phyloP scores from a whole-genome alignment of 2,888 invertebrate genomes.

The Ethmia dodecea region DNA sequence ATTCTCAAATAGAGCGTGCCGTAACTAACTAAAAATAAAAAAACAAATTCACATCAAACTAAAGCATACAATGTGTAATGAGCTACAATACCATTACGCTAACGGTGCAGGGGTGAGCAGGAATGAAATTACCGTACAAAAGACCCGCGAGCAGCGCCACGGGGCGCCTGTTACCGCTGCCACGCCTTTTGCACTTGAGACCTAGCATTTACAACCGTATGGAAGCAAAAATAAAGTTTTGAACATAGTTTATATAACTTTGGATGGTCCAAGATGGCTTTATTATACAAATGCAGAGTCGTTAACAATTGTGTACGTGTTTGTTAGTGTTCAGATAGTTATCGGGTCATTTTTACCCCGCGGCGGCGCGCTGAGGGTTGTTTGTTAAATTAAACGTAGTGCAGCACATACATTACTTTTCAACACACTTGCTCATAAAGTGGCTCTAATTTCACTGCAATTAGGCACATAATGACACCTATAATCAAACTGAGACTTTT shows the following conservation, averaged over 20 bases:
- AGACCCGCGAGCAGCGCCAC: slow-evolving; percentile 39
- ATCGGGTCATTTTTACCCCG: slow-evolving; percentile 38
- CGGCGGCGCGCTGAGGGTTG: neutral
- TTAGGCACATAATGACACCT: too few relatives aligned
- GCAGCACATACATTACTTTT: too few relatives aligned
- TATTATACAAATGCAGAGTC: slow-evolving; percentile 36
- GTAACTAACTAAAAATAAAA: too few relatives aligned
- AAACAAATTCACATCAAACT: slow-evolving; percentile 32
- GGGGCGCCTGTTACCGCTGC: slow-evolving; percentile 47
- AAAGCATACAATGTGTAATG: slow-evolving; percentile 42
- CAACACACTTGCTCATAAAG: too few relatives aligned
- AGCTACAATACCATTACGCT: slow-evolving; percentile 35
- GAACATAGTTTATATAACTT: too few relatives aligned
- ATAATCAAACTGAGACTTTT: too few relatives aligned
- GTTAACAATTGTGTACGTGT: slow-evolving; percentile 35
- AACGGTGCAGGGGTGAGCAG: slow-evolving; percentile 32
- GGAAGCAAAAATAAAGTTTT: too few relatives aligned
- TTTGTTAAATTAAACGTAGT: too few relatives aligned
- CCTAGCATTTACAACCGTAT: too few relatives aligned
- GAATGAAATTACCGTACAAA: slow-evolving; percentile 51
- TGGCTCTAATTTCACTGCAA: too few relatives aligned
- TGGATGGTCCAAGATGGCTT: slow-evolving; percentile 23
- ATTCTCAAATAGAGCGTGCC: too few relatives aligned
- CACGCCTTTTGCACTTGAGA: neutral
- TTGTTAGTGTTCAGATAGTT: slow-evolving; percentile 38